A percentile compares a stretch with the other conserved stretches of the same genome.
Conservation (phyloP, 2,888 invertebrate genomes). For the Agriopis leucophaearia region DNA sequence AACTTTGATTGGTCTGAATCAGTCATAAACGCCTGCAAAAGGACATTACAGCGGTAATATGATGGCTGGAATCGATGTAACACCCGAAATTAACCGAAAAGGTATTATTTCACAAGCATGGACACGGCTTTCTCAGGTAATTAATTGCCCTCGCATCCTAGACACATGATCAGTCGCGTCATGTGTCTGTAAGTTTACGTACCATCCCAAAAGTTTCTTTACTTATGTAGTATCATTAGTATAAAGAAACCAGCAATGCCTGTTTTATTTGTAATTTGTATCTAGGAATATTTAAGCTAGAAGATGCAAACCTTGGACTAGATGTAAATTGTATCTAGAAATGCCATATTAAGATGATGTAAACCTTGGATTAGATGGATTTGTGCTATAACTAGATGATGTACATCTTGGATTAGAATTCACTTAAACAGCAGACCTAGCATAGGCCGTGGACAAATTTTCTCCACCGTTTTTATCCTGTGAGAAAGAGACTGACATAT, state of each 20-base stretch:
- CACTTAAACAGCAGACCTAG: no score
- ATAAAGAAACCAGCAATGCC: neutral
- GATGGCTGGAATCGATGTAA: constrained; percentile 91
- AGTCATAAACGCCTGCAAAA: constrained; percentile 39
- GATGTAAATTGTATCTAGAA: no score
- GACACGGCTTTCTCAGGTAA: constrained; percentile 89
- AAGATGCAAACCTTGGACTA: neutral
- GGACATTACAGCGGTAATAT: constrained; percentile 66
- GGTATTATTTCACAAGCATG: constrained; percentile 89
- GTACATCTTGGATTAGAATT: no score
- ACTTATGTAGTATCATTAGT: neutral
- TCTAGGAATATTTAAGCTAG: neutral
- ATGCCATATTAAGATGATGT: no score
- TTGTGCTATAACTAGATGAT: no score
- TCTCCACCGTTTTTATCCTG: no score
- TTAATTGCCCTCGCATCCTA: constrained; percentile 24
- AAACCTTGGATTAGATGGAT: no score
- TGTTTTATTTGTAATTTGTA: neutral
- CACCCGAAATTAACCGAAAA: constrained; percentile 85
- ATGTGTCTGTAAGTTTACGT: neutral
- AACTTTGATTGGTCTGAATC: constrained; percentile 28
- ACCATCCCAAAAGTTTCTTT: neutral
- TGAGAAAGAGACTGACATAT: no score
- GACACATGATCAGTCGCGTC: constrained; percentile 21
- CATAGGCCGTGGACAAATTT: no score